A percentile compares a stretch with the other conserved stretches of the same genome.
Evolutionary conservation across 2,113 vertebrate genomes (phyloP).

Genomic region (human): DNA sequence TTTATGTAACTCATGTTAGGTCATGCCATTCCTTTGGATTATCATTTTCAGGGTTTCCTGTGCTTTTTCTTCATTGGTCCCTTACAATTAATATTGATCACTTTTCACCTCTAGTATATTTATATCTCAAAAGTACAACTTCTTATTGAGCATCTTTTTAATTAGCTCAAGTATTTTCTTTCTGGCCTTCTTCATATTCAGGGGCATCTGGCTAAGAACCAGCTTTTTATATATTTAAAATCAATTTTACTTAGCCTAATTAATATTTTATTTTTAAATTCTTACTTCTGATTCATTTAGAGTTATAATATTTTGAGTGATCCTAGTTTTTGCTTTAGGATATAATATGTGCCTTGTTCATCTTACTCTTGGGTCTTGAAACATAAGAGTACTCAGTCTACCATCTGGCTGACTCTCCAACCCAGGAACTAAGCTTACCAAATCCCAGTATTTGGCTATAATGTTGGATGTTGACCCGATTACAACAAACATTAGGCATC

Average conservation of each 20-base stretch:
- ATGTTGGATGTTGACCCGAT: not conserved
- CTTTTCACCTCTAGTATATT: slow-evolving; percentile 63
- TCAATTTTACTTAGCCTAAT: slow-evolving; percentile 49
- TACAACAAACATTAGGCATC: accelerated
- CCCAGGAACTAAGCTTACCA: not conserved
- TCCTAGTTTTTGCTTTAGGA: not conserved
- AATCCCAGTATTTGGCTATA: not conserved
- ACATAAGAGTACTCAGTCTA: not conserved
- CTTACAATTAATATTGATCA: slow-evolving; percentile 43
- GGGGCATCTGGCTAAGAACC: slow-evolving; percentile 31
- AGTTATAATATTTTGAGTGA: not conserved
- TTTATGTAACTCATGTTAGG: slow-evolving; percentile 25
- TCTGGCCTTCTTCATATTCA: slow-evolving; percentile 29
- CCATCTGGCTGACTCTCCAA: no score
- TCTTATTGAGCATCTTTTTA: slow-evolving; percentile 56
- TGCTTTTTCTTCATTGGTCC: not conserved
- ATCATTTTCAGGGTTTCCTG: slow-evolving; percentile 41
- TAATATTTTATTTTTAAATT: slow-evolving; percentile 7
- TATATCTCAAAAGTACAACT: slow-evolving; percentile 60
- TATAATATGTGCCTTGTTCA: not conserved
- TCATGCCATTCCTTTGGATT: not conserved
- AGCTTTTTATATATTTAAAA: slow-evolving; percentile 48
- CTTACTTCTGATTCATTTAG: not conserved
- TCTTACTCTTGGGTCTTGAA: not conserved
- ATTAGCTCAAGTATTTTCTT: slow-evolving; percentile 64